These are phyloP conservation scores for Anodontia alba DNA, from an alignment of 2,888 invertebrate genomes.

Conservation along the genomic window DNA sequence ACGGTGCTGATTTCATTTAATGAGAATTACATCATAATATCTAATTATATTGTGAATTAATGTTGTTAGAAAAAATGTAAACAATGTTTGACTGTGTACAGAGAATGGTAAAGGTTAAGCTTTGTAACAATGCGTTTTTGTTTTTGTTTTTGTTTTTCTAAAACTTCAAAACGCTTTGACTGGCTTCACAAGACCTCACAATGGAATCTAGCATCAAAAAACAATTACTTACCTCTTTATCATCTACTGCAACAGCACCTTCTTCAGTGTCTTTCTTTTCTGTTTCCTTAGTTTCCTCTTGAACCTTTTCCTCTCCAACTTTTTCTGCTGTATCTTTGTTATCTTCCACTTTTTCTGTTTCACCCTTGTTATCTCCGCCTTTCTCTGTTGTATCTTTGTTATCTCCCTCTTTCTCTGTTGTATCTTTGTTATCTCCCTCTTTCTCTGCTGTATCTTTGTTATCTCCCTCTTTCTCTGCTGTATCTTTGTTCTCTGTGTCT, in stretches of 20 bases:
- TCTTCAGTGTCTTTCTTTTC: background rate
- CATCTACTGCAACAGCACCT: background rate
- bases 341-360: constrained; percentile 10
- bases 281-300: constrained; percentile 16
- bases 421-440: background rate
- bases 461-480: background rate
- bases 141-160: too few species aligned
- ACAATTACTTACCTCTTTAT: background rate
- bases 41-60: too few species aligned
- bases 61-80: too few species aligned
- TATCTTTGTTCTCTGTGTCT: background rate
- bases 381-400: background rate
- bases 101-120: too few species aligned
- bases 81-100: too few species aligned
- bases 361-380: background rate
- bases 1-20: too few species aligned
- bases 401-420: background rate
- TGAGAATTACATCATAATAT: too few species aligned
- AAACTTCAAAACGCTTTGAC: too few species aligned
- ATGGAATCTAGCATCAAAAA: too few species aligned
- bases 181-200: too few species aligned
- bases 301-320: constrained; percentile 28
- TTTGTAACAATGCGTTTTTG: too few species aligned
- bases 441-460: background rate
- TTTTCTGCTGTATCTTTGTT: constrained; percentile 24